Base-by-base conservation (phyloP, 2,113 vertebrate genomes). In the Pelmatolapia mariae region DNA sequence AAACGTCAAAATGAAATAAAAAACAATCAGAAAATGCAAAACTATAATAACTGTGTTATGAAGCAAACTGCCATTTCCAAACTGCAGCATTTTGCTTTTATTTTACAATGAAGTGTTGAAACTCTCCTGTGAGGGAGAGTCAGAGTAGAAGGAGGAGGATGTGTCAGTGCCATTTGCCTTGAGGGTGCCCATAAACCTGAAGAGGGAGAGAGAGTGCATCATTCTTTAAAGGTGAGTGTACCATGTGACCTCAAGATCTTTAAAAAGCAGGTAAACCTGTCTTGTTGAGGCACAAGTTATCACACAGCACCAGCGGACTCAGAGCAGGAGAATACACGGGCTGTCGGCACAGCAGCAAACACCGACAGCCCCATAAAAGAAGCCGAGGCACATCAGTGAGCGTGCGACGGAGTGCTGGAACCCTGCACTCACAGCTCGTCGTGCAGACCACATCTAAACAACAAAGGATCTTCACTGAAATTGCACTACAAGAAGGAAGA, bases 221-320 rank as follows among this genome's bases (percentile, higher is more conserved):
- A 92, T 93, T 95, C 93, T 92, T 94, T 89, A 95, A 88, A 92
- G 93, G 93, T 95, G 92, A 94, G 88, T 95, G 92, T 82, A 94
- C 91, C 95, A 96, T 95, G 95, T 96, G 95, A 96, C 94, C 92
- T 80, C 59, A 81, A 26, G 76, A 90, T 90, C 89, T 93, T 94
- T 96, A 95, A 95, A 95, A 95, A 94, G 95, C 94, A 87, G 93
- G 92, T 87, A 87, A 93, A 94, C 93, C 94, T 94, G 93, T 93
- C 93, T 88, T 88, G 88, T 92, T 24, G 38, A 93, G 89, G 80
- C 92, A 95, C 90, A 91, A 94, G 93, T 94, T 93, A 94, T 93
- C 93, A 95, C 92, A 94, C 82, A 87, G 87, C 87, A 79, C 56
- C 80, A 54, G 92, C 87, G 93, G 83, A 91, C 89, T 85, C 81